Evolutionary conservation across 1,140 invertebrate species (phyloP).

Genomic region (Psilanteris sp.): DNA sequence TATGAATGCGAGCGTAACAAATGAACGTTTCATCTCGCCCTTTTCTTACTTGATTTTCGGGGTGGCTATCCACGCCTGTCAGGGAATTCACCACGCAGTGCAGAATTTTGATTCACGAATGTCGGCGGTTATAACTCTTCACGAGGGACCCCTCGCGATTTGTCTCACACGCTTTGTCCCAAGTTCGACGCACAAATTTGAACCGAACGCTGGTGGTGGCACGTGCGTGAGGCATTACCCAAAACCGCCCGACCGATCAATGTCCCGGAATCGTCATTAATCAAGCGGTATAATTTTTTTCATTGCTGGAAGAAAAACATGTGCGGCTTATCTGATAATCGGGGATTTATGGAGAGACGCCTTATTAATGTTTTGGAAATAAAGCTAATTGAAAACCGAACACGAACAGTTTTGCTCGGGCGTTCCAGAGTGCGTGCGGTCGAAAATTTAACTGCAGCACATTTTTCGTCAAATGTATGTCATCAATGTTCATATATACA

Average conservation of each 20-base stretch:
- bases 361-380: constrained; percentile 31
- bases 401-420: too few species aligned
- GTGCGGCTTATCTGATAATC: constrained; percentile 47
- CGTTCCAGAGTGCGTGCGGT: too few species aligned
- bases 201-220: constrained; percentile 45
- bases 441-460: too few species aligned
- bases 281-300: constrained; percentile 41
- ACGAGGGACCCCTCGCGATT: constrained; percentile 57
- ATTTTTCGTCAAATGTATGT: too few species aligned
- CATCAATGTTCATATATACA: too few species aligned
- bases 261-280: constrained; percentile 49
- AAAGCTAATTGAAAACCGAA: too few species aligned
- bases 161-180: constrained; percentile 51
- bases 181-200: constrained; percentile 45
- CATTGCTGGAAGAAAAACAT: constrained; percentile 36
- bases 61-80: constrained; percentile 53
- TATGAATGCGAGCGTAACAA: constrained; percentile 54
- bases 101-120: constrained; percentile 55
- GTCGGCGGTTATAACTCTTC: constrained; percentile 54
- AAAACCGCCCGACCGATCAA: constrained; percentile 57
- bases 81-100: constrained; percentile 49
- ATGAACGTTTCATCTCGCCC: constrained; percentile 48
- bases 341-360: constrained; percentile 24
- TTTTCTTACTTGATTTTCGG: constrained; percentile 51
- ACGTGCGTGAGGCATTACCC: constrained; percentile 54